Evolutionary conservation across 2,888 invertebrate genomes (phyloP).

Genomic region (Acleris laterana): DNA sequence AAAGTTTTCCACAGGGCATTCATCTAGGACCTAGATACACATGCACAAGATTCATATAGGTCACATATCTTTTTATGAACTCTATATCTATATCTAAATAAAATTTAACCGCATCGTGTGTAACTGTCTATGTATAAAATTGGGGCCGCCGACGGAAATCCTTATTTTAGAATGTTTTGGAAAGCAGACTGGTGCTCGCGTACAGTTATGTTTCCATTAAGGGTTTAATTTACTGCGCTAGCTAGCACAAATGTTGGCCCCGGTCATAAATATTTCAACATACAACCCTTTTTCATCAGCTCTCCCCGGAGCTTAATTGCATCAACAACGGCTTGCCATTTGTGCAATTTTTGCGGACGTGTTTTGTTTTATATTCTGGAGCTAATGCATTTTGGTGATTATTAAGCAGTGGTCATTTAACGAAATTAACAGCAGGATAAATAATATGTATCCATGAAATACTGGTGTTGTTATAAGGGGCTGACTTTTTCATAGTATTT

Average conservation of each 20-base stretch:
- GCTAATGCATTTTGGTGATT: no score
- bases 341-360: conserved; percentile 43
- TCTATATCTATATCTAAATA: no score
- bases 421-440: no score
- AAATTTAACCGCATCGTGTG: no score
- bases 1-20: no score
- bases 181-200: neutral
- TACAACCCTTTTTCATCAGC: conserved; percentile 55
- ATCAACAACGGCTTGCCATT: conserved; percentile 52
- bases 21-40: no score
- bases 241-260: conserved; percentile 45
- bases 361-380: conserved; percentile 38
- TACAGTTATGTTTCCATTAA: conserved; percentile 46
- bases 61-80: no score
- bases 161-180: conserved; percentile 2
- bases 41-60: no score
- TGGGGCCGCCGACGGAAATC: neutral
- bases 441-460: no score
- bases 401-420: no score
- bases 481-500: no score
- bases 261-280: conserved; percentile 46
- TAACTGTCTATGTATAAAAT: neutral
- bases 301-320: conserved; percentile 58
- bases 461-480: no score
- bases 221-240: conserved; percentile 49